Evolutionary conservation across 1,140 invertebrate species (phyloP), one percentile per base, ranked within the genome.

Genomic region (Aradophagus sp.): DNA sequence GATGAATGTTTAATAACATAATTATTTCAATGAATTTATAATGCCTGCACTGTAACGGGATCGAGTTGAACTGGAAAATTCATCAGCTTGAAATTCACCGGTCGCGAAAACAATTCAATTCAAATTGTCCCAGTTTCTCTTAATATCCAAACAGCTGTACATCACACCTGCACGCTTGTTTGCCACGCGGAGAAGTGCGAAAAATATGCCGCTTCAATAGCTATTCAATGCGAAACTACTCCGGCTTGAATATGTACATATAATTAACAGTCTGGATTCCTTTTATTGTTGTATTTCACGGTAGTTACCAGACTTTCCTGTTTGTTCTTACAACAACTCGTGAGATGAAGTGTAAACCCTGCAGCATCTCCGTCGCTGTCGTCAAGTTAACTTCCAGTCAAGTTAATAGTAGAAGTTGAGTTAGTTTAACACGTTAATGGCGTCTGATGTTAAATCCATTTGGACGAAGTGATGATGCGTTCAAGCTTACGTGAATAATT

Each of bases 371-470:
- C 32, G 20, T 42, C 8, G 45, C 45, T 67, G 50, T 69, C 65
- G 35, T 42, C 42, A 36, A 55, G 56, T 55, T 61, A 69, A 69
- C 65, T 69, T 69, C 48, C 29, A 55, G 48, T 69, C 48, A 61
- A 68, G 55, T 68, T 68, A 68, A 68, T 68, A 69, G 58, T 61
- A 69, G 65, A 69, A 69, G 48, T 69, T 48, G 29, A 69, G 56
- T 48, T 53, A 69, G 65, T 69, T 69, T 69, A 66, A 69, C 56
- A 61, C 65, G 65, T 55, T 69, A 69, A 69, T 69, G 56, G 56
- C 19, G 47, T 61, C 65, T 69, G 42, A 69, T 61, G 65, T 61
- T 69, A 61, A 69, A 61, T 69, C 48, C 56, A 61, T 69, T 69
- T 61, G 56, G 42, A 56, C 42, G 41, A 61, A 53, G 53, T 68